phyloP scores from a whole-genome alignment of 2,888 invertebrate species.

The Rhorus exstirpatorius region DNA sequence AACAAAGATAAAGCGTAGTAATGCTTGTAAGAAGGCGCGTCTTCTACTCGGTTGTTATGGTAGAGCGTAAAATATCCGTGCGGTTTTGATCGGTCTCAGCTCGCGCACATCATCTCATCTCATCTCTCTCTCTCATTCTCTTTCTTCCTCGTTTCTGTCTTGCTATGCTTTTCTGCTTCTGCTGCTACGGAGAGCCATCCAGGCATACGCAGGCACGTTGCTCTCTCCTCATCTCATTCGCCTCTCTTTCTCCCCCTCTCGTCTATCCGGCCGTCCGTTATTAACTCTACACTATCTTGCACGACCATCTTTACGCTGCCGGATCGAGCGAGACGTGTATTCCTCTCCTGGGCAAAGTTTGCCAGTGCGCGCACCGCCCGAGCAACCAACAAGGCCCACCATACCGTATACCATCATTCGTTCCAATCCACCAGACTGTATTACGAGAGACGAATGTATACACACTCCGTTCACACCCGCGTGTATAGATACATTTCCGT shows the following conservation, averaged over 20 bases:
- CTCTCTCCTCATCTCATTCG: conserved; percentile 68
- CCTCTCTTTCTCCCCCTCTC: conserved; percentile 66
- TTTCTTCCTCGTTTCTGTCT: conserved; percentile 36
- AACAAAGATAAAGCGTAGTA: conserved; percentile 69
- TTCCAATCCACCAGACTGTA: conserved; percentile 46
- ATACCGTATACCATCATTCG: conserved; percentile 21
- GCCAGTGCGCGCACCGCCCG: conserved; percentile 32
- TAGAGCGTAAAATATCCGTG: conserved; percentile 67
- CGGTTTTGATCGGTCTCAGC: conserved; percentile 69
- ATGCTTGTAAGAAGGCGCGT: conserved; percentile 67
- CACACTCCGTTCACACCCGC: conserved; percentile 30
- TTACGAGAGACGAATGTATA: conserved; percentile 42
- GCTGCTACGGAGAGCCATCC: conserved; percentile 26
- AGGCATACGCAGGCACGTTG: conserved; percentile 51
- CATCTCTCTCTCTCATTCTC: conserved; percentile 18
- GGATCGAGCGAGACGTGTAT: conserved; percentile 80
- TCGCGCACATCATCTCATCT: conserved; percentile 46
- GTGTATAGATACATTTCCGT: conserved; percentile 23
- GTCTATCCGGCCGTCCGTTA: conserved; percentile 82
- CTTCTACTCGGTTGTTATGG: conserved; percentile 68
- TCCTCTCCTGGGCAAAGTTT: conserved; percentile 46
- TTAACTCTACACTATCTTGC: conserved; percentile 83
- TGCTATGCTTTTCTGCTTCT: conserved; percentile 65
- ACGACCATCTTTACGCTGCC: conserved; percentile 83
- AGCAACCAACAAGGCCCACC: conserved; percentile 38